Percentiles rank a stretch among this genome's conserved stretches.
Evolutionary conservation across 2,113 vertebrate species (phyloP).

Genomic region (Urocolius indicus): DNA sequence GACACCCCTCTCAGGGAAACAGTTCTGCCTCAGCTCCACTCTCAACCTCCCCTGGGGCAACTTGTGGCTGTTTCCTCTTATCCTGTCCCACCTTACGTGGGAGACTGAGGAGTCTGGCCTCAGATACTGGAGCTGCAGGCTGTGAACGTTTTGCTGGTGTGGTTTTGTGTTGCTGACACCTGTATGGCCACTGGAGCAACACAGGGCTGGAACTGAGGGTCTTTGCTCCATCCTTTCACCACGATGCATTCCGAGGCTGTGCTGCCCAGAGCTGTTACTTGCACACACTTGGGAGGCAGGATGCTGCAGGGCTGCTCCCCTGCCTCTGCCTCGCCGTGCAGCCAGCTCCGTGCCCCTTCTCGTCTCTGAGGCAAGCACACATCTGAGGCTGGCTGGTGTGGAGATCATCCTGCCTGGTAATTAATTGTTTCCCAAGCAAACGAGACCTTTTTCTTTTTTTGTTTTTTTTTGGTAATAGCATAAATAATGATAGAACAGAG

Average conservation of each 20-base stretch:
- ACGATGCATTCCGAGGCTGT: neutral
- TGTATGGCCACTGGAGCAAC: too few species aligned
- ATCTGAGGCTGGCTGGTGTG: neutral
- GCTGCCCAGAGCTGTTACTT: neutral
- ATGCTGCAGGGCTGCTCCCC: neutral
- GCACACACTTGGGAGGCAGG: neutral
- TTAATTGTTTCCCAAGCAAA: conserved; percentile 28
- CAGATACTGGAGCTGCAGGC: too few species aligned
- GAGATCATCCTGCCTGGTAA: neutral
- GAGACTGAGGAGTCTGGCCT: too few species aligned
- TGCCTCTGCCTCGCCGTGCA: neutral
- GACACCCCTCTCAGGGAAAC: too few species aligned
- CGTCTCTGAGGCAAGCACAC: neutral
- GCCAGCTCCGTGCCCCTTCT: neutral
- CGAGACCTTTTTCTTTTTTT: neutral
- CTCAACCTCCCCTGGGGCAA: too few species aligned
- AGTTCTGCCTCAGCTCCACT: too few species aligned
- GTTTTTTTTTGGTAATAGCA: neutral
- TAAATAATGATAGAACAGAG: neutral
- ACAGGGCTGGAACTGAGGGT: too few species aligned
- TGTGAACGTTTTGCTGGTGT: too few species aligned
- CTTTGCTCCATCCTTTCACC: neutral
- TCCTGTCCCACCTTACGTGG: too few species aligned
- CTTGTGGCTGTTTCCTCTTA: too few species aligned
- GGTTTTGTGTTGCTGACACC: too few species aligned